Evolutionary conservation across 2,888 invertebrate species (phyloP).

Genomic region (Sarcophaga caerulescens): DNA sequence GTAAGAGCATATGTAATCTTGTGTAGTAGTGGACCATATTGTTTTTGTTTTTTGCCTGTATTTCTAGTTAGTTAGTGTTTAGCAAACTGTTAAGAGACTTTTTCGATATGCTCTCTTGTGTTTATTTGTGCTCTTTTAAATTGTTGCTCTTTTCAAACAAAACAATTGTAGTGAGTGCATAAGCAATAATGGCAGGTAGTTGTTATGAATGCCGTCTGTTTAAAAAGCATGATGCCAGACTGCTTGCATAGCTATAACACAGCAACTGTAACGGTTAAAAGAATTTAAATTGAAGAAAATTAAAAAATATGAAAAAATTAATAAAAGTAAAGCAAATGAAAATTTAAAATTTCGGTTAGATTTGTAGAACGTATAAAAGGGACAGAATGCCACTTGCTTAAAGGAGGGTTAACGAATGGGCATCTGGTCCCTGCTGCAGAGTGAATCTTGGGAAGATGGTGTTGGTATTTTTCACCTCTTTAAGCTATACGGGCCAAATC

Average conservation of each 20-base stretch:
- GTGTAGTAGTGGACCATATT: background rate
- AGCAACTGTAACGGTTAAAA: background rate
- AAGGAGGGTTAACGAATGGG: too few relatives aligned
- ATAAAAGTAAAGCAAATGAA: background rate
- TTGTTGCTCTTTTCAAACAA: background rate
- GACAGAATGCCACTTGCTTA: background rate
- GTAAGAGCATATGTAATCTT: background rate
- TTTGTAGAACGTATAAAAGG: background rate
- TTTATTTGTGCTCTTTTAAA: background rate
- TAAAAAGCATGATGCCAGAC: background rate
- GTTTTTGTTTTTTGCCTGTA: background rate
- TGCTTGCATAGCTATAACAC: too few relatives aligned
- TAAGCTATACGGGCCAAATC: too few relatives aligned
- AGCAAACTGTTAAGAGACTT: slow-evolving; percentile 29
- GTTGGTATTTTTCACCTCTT: too few relatives aligned
- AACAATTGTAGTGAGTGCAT: too few relatives aligned
- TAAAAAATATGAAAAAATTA: background rate
- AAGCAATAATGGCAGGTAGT: background rate
- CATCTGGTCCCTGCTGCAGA: too few relatives aligned
- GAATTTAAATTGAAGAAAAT: background rate
- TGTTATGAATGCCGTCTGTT: background rate
- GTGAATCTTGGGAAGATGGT: too few relatives aligned
- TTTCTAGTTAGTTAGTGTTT: slow-evolving; percentile 1
- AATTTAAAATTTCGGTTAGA: background rate
- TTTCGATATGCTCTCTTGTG: background rate